Evolutionary conservation across 2,797 vertebrate genomes (phyloP).

Genomic region (Chaenodraco wilsoni): DNA sequence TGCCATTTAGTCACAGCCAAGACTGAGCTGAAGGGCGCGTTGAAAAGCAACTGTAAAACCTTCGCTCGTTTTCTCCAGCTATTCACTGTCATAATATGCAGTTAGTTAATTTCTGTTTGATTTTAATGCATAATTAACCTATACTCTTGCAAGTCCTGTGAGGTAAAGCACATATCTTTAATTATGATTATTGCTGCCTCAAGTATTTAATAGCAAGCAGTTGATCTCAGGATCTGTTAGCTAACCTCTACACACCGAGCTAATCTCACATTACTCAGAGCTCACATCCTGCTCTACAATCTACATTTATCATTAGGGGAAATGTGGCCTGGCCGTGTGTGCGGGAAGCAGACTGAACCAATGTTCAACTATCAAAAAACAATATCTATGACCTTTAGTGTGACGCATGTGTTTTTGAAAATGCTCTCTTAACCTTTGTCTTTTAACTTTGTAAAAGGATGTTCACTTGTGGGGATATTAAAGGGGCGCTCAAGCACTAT

Average conservation of each 20-base stretch:
- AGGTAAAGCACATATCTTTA: conserved; percentile 18
- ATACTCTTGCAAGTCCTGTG: conserved; percentile 14
- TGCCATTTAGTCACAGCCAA: conserved; percentile 37
- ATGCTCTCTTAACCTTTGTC: too few species aligned
- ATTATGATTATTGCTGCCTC: conserved; percentile 14
- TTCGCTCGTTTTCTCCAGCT: conserved; percentile 28
- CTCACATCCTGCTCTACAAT: background rate
- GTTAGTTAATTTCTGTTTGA: conserved; percentile 30
- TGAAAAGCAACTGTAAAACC: conserved; percentile 36
- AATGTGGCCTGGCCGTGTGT: background rate
- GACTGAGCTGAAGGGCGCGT: conserved; percentile 35
- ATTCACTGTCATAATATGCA: conserved; percentile 30
- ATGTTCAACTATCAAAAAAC: conserved; percentile 4
- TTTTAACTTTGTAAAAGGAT: conserved; percentile 11
- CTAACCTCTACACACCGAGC: conserved; percentile 10
- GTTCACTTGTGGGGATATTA: conserved; percentile 7
- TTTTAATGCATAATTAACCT: conserved; percentile 18
- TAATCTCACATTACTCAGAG: conserved; percentile 5
- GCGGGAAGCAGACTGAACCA: background rate
- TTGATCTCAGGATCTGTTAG: conserved; percentile 30
- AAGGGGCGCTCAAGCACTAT: background rate
- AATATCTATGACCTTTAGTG: conserved; percentile 17
- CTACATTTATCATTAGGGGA: background rate
- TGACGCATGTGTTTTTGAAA: conserved; percentile 16
- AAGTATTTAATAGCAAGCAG: conserved; percentile 23